A percentile compares a stretch with the other conserved stretches of the same genome.
phyloP scores from a whole-genome alignment of 2,888 invertebrate genomes.

The Vandiemenella viatica region DNA sequence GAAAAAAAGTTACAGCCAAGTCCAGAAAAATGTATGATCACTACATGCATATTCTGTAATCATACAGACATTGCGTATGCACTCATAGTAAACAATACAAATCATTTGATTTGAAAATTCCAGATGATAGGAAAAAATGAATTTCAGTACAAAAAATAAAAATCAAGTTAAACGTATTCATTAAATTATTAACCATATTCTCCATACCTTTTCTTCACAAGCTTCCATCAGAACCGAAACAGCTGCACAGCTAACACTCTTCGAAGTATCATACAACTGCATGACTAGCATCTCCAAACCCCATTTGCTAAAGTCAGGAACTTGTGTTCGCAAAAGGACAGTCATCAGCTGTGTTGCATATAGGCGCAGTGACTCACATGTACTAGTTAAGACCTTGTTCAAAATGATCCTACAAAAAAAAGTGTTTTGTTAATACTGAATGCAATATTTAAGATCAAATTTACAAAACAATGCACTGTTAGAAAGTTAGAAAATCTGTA shows the following conservation, averaged over 20 bases:
- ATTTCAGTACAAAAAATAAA: too few relatives aligned
- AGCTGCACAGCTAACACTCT: conserved; percentile 64
- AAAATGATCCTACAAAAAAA: conserved; percentile 32
- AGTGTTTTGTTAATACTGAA: not conserved
- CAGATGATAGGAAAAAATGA: too few relatives aligned
- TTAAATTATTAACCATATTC: too few relatives aligned
- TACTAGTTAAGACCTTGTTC: conserved; percentile 33
- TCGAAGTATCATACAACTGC: conserved; percentile 71
- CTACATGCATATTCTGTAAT: too few relatives aligned
- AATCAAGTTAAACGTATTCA: too few relatives aligned
- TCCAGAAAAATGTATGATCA: too few relatives aligned
- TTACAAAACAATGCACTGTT: not conserved
- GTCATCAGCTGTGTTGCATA: conserved; percentile 87
- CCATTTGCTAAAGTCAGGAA: conserved; percentile 62
- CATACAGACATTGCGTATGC: too few relatives aligned
- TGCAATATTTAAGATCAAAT: not conserved
- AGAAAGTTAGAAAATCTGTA: too few relatives aligned
- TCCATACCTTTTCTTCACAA: conserved; percentile 62
- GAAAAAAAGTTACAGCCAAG: too few relatives aligned
- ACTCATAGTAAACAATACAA: too few relatives aligned
- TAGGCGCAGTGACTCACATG: conserved; percentile 43
- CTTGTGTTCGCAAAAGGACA: conserved; percentile 62
- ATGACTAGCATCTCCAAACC: conserved; percentile 69
- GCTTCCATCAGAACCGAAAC: conserved; percentile 79
- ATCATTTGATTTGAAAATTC: too few relatives aligned